Evolutionary conservation across 1,140 invertebrate genomes (phyloP).

Genomic region (Papilio aristodemus): DNA sequence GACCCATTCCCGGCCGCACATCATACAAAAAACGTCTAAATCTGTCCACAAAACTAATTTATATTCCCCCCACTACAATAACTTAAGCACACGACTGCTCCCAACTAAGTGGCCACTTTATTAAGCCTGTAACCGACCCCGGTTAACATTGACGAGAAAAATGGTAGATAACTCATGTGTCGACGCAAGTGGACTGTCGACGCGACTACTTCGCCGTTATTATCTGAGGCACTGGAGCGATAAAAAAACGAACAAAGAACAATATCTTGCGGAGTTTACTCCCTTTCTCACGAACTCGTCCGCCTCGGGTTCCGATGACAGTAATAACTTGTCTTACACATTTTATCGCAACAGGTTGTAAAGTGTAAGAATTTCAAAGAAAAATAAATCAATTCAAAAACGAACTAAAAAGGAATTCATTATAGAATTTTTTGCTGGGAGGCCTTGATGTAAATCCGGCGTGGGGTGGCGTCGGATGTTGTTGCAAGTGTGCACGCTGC

Average conservation of each 20-base stretch:
- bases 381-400: conserved; percentile 31
- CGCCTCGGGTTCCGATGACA: conserved; percentile 53
- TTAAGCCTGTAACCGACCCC: conserved; percentile 52
- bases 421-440: background rate
- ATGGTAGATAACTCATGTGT: conserved; percentile 69
- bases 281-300: conserved; percentile 63
- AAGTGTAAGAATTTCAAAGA: conserved; percentile 8
- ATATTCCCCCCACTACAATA: conserved; percentile 1
- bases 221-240: conserved; percentile 73
- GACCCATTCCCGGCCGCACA: background rate
- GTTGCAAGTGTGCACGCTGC: conserved; percentile 64
- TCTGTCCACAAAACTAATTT: background rate
- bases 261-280: conserved; percentile 67
- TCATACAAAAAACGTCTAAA: background rate
- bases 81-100: conserved; percentile 43
- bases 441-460: conserved; percentile 57
- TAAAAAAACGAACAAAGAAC: conserved; percentile 76
- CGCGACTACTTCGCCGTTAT: conserved; percentile 59
- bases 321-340: conserved; percentile 47
- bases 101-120: conserved; percentile 58
- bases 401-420: background rate
- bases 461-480: conserved; percentile 48
- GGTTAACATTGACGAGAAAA: conserved; percentile 72
- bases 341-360: background rate
- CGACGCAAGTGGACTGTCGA: conserved; percentile 60